These are phyloP conservation scores for Nothocercus nigrocapillus DNA, from an alignment of 2,113 vertebrate species.

Conservation along the genomic window DNA sequence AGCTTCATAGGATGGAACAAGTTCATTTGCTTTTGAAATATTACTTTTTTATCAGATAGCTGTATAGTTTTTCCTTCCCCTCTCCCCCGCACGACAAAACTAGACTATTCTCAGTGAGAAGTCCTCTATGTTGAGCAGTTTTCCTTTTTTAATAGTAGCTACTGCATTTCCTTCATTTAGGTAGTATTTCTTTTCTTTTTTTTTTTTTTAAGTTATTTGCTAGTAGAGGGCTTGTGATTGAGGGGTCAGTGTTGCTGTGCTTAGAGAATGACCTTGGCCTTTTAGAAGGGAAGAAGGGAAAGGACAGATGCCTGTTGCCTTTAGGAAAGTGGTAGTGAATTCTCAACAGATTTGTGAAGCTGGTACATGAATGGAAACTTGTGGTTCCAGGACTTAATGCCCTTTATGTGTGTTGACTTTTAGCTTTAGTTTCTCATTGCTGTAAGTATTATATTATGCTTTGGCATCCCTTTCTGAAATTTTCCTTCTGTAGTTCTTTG, in stretches of 20 bases:
- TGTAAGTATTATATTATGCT: background rate
- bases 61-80: background rate
- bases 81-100: background rate
- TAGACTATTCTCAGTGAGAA: background rate
- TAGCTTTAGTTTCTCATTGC: background rate
- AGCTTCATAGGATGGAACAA: background rate
- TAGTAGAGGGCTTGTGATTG: background rate
- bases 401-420: background rate
- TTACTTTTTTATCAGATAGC: background rate
- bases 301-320: background rate
- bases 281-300: background rate
- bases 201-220: background rate
- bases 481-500: background rate
- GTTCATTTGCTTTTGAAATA: background rate
- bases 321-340: background rate
- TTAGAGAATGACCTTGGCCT: accelerated
- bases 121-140: background rate
- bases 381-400: background rate
- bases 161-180: background rate
- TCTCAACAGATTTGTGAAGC: background rate
- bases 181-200: background rate
- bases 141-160: background rate
- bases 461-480: background rate
- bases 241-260: background rate
- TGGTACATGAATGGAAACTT: background rate